phyloP scores from a whole-genome alignment of 2,113 vertebrate species.

The Ptilonorhynchus violaceus region DNA sequence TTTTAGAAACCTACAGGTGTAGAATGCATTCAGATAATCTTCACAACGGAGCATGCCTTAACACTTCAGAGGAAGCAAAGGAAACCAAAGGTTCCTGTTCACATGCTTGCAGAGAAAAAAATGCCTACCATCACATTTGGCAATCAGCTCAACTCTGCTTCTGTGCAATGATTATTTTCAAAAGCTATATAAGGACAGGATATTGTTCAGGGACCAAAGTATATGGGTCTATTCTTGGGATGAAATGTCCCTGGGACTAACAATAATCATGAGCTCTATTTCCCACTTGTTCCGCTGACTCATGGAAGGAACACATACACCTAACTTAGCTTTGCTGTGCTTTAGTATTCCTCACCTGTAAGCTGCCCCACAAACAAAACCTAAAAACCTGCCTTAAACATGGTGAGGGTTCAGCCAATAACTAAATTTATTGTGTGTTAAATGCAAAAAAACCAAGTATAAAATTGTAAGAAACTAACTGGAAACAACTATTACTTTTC shows the following conservation, averaged over 20 bases:
- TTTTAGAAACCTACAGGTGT: not conserved
- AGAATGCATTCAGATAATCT: not conserved
- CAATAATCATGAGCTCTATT: not conserved
- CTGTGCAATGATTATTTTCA: not conserved
- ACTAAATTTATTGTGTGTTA: not conserved
- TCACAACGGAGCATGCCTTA: not conserved
- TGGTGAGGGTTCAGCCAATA: rapidly evolving
- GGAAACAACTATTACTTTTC: not conserved
- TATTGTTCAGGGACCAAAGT: not conserved
- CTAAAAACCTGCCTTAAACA: not conserved
- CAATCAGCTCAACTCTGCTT: not conserved
- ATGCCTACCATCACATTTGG: not conserved
- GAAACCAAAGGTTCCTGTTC: slow-evolving; percentile 4
- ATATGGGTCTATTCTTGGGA: not conserved
- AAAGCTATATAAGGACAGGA: not conserved
- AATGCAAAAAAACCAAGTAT: not conserved
- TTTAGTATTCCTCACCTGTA: not conserved
- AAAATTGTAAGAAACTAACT: not conserved
- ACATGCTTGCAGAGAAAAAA: not conserved
- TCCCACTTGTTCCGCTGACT: not conserved
- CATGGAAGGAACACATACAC: not conserved
- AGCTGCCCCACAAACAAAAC: not conserved
- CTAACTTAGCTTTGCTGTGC: not conserved
- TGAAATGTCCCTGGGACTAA: not conserved
- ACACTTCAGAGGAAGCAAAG: not conserved